Evolutionary conservation across 2,888 invertebrate genomes (phyloP).

Genomic region (Octonoba sinensis): DNA sequence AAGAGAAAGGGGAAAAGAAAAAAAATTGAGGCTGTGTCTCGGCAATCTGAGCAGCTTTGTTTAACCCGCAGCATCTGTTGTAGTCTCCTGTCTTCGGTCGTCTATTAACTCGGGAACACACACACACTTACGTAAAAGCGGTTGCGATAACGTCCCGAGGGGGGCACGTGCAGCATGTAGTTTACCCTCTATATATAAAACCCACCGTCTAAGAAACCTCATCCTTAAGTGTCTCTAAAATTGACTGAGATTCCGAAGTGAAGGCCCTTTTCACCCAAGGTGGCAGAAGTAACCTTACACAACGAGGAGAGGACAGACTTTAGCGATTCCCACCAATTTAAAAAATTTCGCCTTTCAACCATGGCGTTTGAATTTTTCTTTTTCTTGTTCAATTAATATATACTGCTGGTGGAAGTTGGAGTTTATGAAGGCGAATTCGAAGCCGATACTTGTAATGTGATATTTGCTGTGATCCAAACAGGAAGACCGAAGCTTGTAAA

Average conservation of each 20-base stretch:
- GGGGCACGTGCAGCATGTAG: constrained; percentile 32
- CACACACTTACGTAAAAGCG: constrained; percentile 49
- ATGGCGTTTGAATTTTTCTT: too few species aligned
- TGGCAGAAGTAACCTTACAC: constrained; percentile 20
- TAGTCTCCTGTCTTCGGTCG: constrained; percentile 50
- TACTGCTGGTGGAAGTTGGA: too few species aligned
- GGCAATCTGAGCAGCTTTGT: constrained; percentile 4
- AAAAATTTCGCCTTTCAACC: too few species aligned
- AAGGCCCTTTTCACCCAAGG: constrained; percentile 15
- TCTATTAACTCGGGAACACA: constrained; percentile 49
- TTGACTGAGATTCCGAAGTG: constrained; percentile 23
- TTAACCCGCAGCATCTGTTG: constrained; percentile 44
- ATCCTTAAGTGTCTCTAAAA: constrained; percentile 58
- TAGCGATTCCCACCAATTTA: too few species aligned
- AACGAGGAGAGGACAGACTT: too few species aligned
- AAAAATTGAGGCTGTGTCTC: not conserved
- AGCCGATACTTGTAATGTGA: too few species aligned
- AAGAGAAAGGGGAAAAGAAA: not conserved
- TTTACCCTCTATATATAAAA: constrained; percentile 58
- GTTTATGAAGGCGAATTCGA: too few species aligned
- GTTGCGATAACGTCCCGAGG: constrained; percentile 32
- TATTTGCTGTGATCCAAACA: too few species aligned
- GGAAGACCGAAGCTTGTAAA: too few species aligned
- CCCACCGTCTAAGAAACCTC: constrained; percentile 28
- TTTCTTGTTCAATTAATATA: too few species aligned